Percentiles rank a stretch among this genome's conserved stretches.
Conservation (phyloP, 30 jellyfish, hydroid and myxozoan genomes). For the Aurelia aurita complex sp. Pacific region DNA sequence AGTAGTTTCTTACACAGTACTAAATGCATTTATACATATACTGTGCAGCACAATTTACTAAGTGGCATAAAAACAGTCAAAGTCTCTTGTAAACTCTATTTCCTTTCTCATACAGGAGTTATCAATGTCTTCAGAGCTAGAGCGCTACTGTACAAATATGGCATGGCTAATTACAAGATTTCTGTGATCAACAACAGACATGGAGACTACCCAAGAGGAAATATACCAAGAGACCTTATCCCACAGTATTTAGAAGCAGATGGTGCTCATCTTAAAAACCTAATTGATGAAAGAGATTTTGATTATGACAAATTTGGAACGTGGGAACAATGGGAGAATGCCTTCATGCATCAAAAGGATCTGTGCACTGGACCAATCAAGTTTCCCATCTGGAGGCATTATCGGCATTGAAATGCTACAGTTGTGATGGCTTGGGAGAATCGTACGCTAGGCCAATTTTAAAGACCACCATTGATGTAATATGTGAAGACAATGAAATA, state of each 20-base stretch:
- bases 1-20: too few relatives aligned
- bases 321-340: conserved; percentile 57
- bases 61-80: neutral
- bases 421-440: too few relatives aligned
- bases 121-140: conserved; percentile 49
- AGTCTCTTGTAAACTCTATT: neutral
- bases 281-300: conserved; percentile 46
- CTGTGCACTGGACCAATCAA: conserved; percentile 63
- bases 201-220: conserved; percentile 58
- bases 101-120: conserved; percentile 32
- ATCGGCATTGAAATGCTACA: neutral
- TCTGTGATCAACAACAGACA: conserved; percentile 56
- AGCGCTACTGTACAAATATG: conserved; percentile 56
- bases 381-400: conserved; percentile 53
- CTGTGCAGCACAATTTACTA: too few relatives aligned
- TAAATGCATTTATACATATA: too few relatives aligned
- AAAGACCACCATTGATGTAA: too few relatives aligned
- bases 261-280: conserved; percentile 33
- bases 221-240: conserved; percentile 42
- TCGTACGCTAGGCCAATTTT: too few relatives aligned
- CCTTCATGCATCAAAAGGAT: conserved; percentile 42
- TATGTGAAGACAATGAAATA: too few relatives aligned
- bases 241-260: conserved; percentile 39
- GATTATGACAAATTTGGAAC: conserved; percentile 24
- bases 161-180: conserved; percentile 41